A percentile compares a stretch with the other conserved stretches of the same genome.
These are phyloP conservation scores for Tachysurus fulvidraco DNA, from an alignment of 2,113 vertebrate genomes.

Conservation along the genomic window DNA sequence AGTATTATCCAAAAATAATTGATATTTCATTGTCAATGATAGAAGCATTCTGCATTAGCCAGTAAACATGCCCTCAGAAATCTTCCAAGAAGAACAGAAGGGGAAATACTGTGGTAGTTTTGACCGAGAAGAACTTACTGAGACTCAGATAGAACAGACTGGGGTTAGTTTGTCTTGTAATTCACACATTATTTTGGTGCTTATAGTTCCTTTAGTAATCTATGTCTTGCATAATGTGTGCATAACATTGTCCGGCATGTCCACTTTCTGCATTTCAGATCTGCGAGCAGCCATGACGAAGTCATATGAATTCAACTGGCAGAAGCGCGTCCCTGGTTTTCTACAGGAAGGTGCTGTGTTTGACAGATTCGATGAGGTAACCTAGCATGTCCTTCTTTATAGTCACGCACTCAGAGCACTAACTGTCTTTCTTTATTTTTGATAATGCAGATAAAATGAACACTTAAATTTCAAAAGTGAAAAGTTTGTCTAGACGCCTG, in stretches of 20 bases:
- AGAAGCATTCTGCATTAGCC: background rate
- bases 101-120: background rate
- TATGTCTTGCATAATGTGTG: background rate
- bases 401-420: background rate
- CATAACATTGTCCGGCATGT: background rate
- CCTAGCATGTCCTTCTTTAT: slow-evolving; percentile 38
- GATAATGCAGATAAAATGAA: background rate
- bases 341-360: slow-evolving; percentile 93
- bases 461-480: background rate
- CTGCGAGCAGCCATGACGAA: slow-evolving; percentile 89
- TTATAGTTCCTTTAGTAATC: background rate
- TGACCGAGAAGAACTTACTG: background rate
- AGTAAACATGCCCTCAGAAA: background rate
- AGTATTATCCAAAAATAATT: background rate
- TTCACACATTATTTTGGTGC: background rate
- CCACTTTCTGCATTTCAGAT: slow-evolving; percentile 71
- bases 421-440: background rate
- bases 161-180: background rate
- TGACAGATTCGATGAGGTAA: slow-evolving; percentile 97
- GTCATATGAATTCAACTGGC: slow-evolving; percentile 98
- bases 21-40: background rate
- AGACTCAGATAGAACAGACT: background rate
- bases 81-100: background rate
- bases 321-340: slow-evolving; percentile 90
- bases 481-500: background rate